Evolutionary conservation across 1,140 invertebrate genomes (phyloP).

Genomic region (Diachasmimorpha longicaudata): DNA sequence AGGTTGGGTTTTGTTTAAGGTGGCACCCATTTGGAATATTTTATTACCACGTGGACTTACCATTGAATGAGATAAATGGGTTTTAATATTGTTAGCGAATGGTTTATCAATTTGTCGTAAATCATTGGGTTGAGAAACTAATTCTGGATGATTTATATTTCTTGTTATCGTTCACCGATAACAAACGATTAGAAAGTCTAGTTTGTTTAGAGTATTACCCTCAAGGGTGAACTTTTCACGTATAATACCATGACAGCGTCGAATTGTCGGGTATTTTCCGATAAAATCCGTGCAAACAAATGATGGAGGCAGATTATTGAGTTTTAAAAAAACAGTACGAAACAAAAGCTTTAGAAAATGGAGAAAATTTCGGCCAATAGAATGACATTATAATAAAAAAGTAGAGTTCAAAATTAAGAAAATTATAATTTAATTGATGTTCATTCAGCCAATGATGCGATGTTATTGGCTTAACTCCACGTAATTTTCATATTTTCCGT

Average conservation of each 20-base stretch:
- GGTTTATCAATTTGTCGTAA: background rate
- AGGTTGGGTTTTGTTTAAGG: background rate
- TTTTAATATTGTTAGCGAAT: background rate
- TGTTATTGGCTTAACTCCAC: too few relatives aligned
- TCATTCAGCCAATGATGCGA: too few relatives aligned
- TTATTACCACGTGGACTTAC: background rate
- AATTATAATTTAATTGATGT: too few relatives aligned
- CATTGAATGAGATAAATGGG: background rate
- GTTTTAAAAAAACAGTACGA: too few relatives aligned
- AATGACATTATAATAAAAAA: too few relatives aligned
- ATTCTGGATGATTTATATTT: background rate
- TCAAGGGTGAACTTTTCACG: background rate
- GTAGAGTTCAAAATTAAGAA: too few relatives aligned
- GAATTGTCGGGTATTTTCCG: too few relatives aligned
- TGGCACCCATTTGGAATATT: background rate
- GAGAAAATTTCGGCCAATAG: too few relatives aligned
- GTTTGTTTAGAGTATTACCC: background rate
- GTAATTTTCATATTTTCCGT: background rate
- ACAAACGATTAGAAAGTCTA: background rate
- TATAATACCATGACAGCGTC: too few relatives aligned
- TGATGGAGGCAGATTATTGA: too few relatives aligned
- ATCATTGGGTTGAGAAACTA: background rate
- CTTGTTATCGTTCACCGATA: background rate
- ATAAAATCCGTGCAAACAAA: too few relatives aligned
- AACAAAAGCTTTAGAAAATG: too few relatives aligned